A percentile compares a stretch with the other conserved stretches of the same genome.
These are phyloP conservation scores for Tupiocoris notatus DNA, from an alignment of 2,888 invertebrate genomes.

Conservation along the genomic window DNA sequence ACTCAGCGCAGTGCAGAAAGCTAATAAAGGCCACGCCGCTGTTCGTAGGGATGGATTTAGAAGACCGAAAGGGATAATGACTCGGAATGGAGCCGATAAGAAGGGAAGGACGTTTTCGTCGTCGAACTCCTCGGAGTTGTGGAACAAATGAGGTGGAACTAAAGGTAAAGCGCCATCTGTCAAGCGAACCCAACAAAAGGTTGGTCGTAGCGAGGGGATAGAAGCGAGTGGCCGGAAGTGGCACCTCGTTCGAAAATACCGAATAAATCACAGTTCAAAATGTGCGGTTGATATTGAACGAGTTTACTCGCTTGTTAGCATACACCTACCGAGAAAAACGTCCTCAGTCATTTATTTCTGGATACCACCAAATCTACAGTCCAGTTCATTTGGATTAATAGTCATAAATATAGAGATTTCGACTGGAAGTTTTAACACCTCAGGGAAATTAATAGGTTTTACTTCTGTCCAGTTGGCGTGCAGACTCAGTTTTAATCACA, in stretches of 20 bases:
- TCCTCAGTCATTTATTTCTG: too few species aligned
- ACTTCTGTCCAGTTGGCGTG: too few species aligned
- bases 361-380: too few species aligned
- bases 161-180: slow-evolving; percentile 33
- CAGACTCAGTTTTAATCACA: not conserved
- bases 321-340: too few species aligned
- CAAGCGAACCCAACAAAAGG: slow-evolving; percentile 19
- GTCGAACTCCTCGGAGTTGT: not conserved
- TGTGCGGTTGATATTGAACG: too few species aligned
- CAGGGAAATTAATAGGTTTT: too few species aligned
- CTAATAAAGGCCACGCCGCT: not conserved
- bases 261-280: not conserved
- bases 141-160: slow-evolving; percentile 36
- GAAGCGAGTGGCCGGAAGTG: not conserved
- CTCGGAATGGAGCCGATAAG: slow-evolving; percentile 37
- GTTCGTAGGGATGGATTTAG: not conserved
- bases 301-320: too few species aligned
- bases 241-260: not conserved
- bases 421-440: too few species aligned
- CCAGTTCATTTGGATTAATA: too few species aligned
- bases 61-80: slow-evolving; percentile 23
- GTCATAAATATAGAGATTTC: too few species aligned
- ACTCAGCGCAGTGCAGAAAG: not conserved
- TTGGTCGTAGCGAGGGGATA: not conserved
- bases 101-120: not conserved